phyloP scores from a whole-genome alignment of 1,140 invertebrate species.

The Drepana arcuata region DNA sequence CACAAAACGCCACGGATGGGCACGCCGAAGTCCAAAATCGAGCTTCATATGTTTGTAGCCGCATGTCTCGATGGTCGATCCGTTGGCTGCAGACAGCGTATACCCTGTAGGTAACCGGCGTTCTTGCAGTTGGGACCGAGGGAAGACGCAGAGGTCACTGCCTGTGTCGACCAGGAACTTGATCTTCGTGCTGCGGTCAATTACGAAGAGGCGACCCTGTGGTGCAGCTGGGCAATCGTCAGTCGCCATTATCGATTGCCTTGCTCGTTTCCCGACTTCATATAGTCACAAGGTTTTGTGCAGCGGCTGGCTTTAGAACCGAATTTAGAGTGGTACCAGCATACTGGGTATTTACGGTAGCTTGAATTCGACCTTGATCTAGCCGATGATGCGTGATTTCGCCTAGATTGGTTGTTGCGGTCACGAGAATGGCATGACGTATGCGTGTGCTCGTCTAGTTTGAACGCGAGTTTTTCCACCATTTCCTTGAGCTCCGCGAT shows the following conservation, averaged over 20 bases:
- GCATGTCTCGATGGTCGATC: not conserved
- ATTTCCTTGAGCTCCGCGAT: not conserved
- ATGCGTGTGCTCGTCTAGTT: not conserved
- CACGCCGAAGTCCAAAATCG: not conserved
- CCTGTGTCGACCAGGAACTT: not conserved
- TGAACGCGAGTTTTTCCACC: not conserved
- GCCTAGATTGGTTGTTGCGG: not conserved
- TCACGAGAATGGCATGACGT: not conserved
- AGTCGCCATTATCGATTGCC: conserved; percentile 3
- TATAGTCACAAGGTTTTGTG: conserved; percentile 1
- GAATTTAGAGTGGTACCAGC: conserved; percentile 1
- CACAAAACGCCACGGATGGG: not conserved
- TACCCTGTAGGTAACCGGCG: not conserved
- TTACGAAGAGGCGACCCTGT: conserved; percentile 1
- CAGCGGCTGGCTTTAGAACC: not conserved
- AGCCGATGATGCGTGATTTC: not conserved
- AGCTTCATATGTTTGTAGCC: not conserved
- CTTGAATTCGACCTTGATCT: not conserved
- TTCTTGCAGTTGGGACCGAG: not conserved
- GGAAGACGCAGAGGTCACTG: not conserved
- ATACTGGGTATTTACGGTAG: not conserved
- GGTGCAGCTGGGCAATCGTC: not conserved
- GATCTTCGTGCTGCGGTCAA: not conserved
- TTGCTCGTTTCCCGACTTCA: not conserved
- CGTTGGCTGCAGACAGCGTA: not conserved